Evolutionary conservation across 2,888 invertebrate species (phyloP).

Genomic region (Parapristionchus giblindavisi): DNA sequence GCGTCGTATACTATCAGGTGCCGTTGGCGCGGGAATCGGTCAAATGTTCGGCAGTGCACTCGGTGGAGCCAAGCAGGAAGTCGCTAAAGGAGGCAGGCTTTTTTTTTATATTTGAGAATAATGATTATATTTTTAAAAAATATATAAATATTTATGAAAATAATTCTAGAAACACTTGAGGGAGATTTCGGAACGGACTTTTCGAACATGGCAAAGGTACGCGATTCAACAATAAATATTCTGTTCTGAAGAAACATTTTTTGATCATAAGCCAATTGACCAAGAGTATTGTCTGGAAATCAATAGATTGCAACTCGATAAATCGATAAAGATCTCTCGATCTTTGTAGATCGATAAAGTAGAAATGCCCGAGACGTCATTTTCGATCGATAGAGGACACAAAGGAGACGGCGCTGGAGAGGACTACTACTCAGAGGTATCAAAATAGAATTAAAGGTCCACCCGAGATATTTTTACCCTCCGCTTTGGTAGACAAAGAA

Average conservation of each 20-base stretch:
- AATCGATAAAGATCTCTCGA: neutral
- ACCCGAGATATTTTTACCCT: too few species aligned
- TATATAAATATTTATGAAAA: conserved; percentile 18
- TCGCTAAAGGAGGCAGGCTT: conserved; percentile 6
- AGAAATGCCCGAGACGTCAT: conserved; percentile 38
- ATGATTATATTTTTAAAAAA: neutral
- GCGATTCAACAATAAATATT: neutral
- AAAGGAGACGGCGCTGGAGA: conserved; percentile 39
- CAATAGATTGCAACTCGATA: neutral
- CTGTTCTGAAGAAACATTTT: neutral
- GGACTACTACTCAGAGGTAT: conserved; percentile 38
- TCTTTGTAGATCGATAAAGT: conserved; percentile 21
- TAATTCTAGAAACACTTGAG: conserved; percentile 42
- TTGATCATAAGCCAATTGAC: neutral
- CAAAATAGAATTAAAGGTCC: too few species aligned
- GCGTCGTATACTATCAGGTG: too few species aligned
- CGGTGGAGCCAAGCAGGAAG: conserved; percentile 50
- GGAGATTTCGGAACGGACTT: conserved; percentile 67
- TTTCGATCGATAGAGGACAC: conserved; percentile 39
- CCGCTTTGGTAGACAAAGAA: too few species aligned
- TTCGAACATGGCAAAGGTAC: conserved; percentile 37
- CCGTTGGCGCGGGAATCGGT: conserved; percentile 54
- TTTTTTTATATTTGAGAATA: neutral
- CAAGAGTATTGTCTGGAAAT: neutral
- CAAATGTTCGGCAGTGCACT: conserved; percentile 57